Evolutionary conservation across 2,888 invertebrate genomes (phyloP).

Genomic region (Tenthredo distinguenda): DNA sequence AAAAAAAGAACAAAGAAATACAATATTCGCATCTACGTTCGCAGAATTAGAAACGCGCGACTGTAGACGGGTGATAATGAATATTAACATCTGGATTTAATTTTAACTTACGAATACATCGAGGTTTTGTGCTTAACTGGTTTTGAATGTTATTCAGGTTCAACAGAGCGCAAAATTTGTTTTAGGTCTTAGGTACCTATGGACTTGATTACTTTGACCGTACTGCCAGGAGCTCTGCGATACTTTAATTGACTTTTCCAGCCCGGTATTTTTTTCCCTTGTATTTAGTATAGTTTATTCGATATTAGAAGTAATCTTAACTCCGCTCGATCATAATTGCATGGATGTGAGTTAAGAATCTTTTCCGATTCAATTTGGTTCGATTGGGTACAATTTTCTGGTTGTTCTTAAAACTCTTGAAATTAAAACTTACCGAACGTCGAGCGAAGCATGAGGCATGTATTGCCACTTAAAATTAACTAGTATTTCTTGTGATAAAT

Average conservation of each 20-base stretch:
- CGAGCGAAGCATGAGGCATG: background rate
- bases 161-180: background rate
- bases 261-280: background rate
- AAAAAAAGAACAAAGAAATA: background rate
- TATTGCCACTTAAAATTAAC: conserved; percentile 20
- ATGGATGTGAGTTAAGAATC: background rate
- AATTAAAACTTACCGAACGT: conserved; percentile 14
- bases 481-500: background rate
- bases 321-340: background rate
- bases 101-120: conserved; percentile 7
- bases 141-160: conserved; percentile 18
- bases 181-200: background rate
- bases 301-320: background rate
- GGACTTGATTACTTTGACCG: conserved; percentile 13
- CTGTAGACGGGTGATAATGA: background rate
- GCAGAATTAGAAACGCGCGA: background rate
- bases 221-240: background rate
- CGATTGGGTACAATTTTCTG: background rate
- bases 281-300: background rate
- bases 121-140: conserved; percentile 27
- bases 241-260: background rate
- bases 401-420: background rate
- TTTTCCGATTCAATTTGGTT: background rate
- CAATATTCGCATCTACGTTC: background rate
- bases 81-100: conserved; percentile 2